Conservation (phyloP, 1,140 invertebrate species). For the Daktulosphaira vitifoliae region DNA sequence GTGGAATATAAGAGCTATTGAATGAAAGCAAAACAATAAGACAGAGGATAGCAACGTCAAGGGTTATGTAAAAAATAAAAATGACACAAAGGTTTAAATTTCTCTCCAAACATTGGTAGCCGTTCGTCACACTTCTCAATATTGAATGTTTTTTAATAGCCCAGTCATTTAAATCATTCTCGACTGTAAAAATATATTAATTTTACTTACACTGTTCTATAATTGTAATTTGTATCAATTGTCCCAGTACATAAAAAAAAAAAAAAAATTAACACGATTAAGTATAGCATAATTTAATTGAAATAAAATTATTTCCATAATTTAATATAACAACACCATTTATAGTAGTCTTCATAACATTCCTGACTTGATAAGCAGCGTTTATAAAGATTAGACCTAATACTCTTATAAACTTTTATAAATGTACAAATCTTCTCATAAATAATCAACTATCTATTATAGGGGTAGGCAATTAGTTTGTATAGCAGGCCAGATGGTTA, state of each 20-base stretch:
- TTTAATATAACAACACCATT: no score
- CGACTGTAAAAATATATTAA: slow-evolving; percentile 14
- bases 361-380: no score
- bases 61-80: neutral
- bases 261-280: no score
- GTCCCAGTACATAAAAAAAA: slow-evolving; percentile 8
- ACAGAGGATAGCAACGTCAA: slow-evolving; percentile 17
- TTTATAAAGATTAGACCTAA: no score
- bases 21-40: neutral
- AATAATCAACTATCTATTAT: no score
- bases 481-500: no score
- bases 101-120: slow-evolving; percentile 6
- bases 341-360: no score
- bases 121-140: slow-evolving; percentile 24
- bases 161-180: slow-evolving; percentile 1
- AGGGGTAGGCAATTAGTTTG: no score
- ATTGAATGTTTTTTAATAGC: slow-evolving; percentile 4
- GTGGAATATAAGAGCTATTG: neutral
- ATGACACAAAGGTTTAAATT: slow-evolving; percentile 15
- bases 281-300: no score
- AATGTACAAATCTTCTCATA: no score
- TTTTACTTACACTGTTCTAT: slow-evolving; percentile 27
- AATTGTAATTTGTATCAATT: slow-evolving; percentile 3
- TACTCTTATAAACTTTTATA: no score
- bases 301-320: no score